A percentile compares a stretch with the other conserved stretches of the same genome.
Evolutionary conservation across 2,797 vertebrate genomes (phyloP).

Genomic region (Lacerta viridis): DNA sequence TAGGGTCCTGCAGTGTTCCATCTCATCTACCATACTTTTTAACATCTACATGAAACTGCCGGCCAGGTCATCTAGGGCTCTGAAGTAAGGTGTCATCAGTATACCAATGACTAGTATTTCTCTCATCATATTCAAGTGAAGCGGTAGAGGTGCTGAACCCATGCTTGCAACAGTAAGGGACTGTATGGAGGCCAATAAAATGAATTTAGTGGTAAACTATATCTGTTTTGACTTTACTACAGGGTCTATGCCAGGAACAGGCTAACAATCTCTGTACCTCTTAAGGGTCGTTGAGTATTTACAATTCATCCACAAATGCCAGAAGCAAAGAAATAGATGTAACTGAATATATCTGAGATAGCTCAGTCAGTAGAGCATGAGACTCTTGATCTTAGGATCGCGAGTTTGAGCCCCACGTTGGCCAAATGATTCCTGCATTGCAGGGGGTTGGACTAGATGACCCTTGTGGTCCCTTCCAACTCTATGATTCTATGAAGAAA

Average conservation of each 20-base stretch:
- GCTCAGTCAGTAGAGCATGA: neutral
- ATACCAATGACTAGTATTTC: neutral
- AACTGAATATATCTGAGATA: neutral
- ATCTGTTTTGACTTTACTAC: neutral
- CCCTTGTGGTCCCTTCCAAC: no score
- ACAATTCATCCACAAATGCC: neutral
- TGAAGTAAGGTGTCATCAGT: neutral
- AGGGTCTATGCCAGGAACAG: neutral
- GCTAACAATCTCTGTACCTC: neutral
- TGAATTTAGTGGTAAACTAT: neutral
- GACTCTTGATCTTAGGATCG: no score
- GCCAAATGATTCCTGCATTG: neutral
- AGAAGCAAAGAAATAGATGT: neutral
- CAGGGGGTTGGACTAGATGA: no score
- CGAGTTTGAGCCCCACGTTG: no score
- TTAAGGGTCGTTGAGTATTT: neutral
- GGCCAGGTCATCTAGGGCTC: neutral
- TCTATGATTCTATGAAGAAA: neutral
- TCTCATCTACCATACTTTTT: neutral
- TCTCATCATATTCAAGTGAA: neutral
- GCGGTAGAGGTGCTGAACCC: neutral
- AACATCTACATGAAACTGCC: neutral
- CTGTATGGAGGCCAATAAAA: neutral
- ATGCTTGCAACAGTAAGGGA: neutral
- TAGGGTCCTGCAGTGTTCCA: neutral